A percentile compares a stretch with the other conserved stretches of the same genome.
These are phyloP conservation scores for Lepisosteus oculatus DNA, from an alignment of 2,113 vertebrate species.

Conservation along the genomic window DNA sequence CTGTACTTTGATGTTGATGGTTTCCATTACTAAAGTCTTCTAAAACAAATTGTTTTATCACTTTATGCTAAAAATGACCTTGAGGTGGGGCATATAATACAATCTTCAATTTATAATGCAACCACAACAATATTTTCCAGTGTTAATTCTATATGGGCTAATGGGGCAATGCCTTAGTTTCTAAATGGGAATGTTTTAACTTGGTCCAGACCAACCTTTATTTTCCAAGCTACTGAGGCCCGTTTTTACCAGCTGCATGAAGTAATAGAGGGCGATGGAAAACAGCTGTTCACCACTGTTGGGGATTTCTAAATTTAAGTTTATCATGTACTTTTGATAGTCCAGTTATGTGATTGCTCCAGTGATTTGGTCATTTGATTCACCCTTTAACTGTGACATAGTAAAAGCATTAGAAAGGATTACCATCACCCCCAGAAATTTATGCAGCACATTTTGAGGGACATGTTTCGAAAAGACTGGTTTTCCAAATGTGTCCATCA, in stretches of 20 bases:
- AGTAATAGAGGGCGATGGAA: constrained; percentile 54
- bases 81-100: constrained; percentile 29
- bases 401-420: constrained; percentile 10
- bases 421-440: constrained; percentile 13
- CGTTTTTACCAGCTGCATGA: constrained; percentile 57
- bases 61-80: constrained; percentile 28
- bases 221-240: constrained; percentile 47
- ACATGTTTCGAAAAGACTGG: constrained; percentile 18
- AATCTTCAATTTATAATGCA: constrained; percentile 25
- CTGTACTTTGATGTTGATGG: constrained; percentile 21
- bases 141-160: constrained; percentile 30
- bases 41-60: constrained; percentile 44
- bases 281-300: constrained; percentile 51
- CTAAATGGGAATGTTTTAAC: constrained; percentile 56
- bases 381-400: background rate
- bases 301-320: constrained; percentile 32
- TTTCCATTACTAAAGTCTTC: constrained; percentile 45
- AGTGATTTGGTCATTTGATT: constrained; percentile 35
- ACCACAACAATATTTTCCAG: constrained; percentile 49
- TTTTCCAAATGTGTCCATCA: constrained; percentile 12
- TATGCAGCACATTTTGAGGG: constrained; percentile 19
- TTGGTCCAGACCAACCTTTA: constrained; percentile 55
- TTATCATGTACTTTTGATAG: constrained; percentile 21
- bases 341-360: constrained; percentile 31
- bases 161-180: constrained; percentile 45